Percentiles rank a stretch among this genome's conserved stretches.
phyloP scores from a whole-genome alignment of 2,113 vertebrate genomes.

The Alouatta palliata region DNA sequence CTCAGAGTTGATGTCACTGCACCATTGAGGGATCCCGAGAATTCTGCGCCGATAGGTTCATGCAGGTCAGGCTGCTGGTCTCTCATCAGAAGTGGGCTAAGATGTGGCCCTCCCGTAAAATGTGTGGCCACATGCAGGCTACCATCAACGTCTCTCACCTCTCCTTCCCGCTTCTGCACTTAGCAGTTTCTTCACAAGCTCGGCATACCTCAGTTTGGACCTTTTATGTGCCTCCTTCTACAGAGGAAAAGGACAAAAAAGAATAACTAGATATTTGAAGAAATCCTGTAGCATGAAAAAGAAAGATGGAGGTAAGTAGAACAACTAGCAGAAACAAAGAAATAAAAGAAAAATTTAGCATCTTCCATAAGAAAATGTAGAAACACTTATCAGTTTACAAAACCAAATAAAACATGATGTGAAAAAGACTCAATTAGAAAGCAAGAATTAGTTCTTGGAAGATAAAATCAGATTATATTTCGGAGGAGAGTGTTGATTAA shows the following conservation, averaged over 20 bases:
- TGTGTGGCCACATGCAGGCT: neutral
- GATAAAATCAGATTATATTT: neutral
- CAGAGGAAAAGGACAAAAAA: neutral
- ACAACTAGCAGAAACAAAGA: neutral
- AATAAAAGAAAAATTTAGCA: neutral
- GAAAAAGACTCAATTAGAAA: neutral
- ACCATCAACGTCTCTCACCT: accelerated
- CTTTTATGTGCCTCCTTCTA: neutral
- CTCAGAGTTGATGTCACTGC: neutral
- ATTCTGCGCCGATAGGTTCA: neutral
- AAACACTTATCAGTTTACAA: neutral
- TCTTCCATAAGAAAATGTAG: neutral
- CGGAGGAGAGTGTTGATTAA: neutral
- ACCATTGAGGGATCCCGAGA: too few relatives aligned
- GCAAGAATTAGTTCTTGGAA: neutral
- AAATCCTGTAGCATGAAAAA: neutral
- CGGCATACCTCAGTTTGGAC: too few relatives aligned
- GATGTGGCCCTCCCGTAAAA: neutral
- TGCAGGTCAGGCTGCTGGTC: too few relatives aligned
- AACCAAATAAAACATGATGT: accelerated
- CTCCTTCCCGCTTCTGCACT: too few relatives aligned
- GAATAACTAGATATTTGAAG: neutral
- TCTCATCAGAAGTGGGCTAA: neutral
- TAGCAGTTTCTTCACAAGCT: neutral
- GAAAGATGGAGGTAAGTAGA: neutral